phyloP scores from a whole-genome alignment of 2,797 vertebrate species.

The Emys orbicularis region DNA sequence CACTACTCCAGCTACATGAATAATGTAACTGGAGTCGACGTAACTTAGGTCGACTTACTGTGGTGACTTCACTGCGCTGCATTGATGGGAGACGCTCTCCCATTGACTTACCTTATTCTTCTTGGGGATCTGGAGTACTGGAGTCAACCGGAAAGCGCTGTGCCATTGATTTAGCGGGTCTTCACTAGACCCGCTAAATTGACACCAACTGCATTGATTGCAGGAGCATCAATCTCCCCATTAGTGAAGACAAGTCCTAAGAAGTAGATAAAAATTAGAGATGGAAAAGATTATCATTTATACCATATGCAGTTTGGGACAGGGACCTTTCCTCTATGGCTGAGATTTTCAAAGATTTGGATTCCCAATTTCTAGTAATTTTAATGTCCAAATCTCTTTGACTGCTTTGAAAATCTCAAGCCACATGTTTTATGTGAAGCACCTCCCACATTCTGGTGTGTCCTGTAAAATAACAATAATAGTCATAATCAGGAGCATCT shows the following conservation, averaged over 20 bases:
- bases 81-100: too few relatives aligned
- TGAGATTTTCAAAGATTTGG: background rate
- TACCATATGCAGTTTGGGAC: background rate
- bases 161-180: too few relatives aligned
- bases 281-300: background rate
- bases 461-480: background rate
- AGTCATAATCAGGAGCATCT: background rate
- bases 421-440: background rate
- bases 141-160: too few relatives aligned
- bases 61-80: too few relatives aligned
- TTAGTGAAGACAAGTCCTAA: background rate
- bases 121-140: too few relatives aligned
- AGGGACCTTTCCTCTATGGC: background rate
- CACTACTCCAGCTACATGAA: too few relatives aligned
- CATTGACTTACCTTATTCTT: too few relatives aligned
- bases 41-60: too few relatives aligned
- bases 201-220: too few relatives aligned
- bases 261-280: background rate
- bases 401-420: background rate
- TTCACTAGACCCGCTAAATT: too few relatives aligned
- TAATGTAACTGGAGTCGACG: too few relatives aligned
- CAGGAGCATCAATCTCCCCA: too few relatives aligned
- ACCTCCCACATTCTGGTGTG: background rate
- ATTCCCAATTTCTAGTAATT: background rate
- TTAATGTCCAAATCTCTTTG: background rate